Evolutionary conservation across 2,797 vertebrate species (phyloP), one percentile per base, ranked within the genome.

Genomic region (Epinephelus malabaricus): DNA sequence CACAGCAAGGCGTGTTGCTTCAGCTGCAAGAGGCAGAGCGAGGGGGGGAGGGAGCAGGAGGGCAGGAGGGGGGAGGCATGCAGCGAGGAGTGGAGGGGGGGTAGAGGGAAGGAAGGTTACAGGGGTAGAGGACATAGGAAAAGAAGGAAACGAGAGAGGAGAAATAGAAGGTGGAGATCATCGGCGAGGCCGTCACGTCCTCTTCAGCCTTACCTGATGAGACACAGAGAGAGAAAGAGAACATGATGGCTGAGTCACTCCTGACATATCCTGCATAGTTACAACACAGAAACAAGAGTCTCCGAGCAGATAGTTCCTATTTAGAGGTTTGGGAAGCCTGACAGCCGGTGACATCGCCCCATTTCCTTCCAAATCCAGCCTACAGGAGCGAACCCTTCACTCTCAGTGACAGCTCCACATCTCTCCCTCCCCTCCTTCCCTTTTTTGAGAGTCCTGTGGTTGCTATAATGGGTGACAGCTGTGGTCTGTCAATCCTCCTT

Each of bases 1-100:
- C 96, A 99, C 96, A 98, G 98, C 97, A 98, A 95, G 95, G 96
- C 89, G 96, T 96, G 96, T 95, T 92, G 93, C 92, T 95, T 92
- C 92, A 90, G 87, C 91, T 87, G 88, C 83, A 76, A 86, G 79
- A 69, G 82, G 63, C 80, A 76, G 79, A 84, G 68, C 68, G 13
- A 85, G 85, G 81, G 55, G 75, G 66, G 72, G 76, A 14, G 6
- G 46, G 15, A 47, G 15, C 11, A 10, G 34, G 47, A 67, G 34
- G 46, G 53, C 10, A 61, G 25, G 59, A 67, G 69, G n/a, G 46
- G 30, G 34, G 8, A 9, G 27, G 38, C 55, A 65, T 53, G 67
- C 4, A 66, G 38, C 6, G 68, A 53, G 23, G 38, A 56, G 25
- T 11, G 7, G 15, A 50, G 17, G 21, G 15, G 7, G 18, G 40